Evolutionary conservation across 2,888 invertebrate genomes (phyloP), one percentile per base, ranked within the genome.

Genomic region (Erannis defoliaria): DNA sequence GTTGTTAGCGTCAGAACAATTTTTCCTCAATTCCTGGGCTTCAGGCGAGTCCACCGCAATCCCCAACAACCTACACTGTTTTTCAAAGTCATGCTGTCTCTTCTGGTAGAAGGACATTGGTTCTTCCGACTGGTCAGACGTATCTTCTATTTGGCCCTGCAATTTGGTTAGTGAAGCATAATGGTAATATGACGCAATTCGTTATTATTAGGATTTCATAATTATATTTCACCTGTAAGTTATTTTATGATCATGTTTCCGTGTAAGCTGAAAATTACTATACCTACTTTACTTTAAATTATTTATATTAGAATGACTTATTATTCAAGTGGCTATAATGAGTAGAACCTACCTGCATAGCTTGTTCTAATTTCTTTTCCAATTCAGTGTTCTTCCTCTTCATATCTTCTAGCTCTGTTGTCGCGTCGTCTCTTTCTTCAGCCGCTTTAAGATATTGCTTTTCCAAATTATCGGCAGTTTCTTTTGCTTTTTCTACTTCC

Each of bases 381-480:
- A 98, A 85, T 75, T 95, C 94, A 53, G 95, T 94, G 75, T 97
- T 97, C 85, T 95, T 96, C 77, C 96, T 94, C 82, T 96, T 97
- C 64, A 96, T 94, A 78, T 97, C 97, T 79, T 97, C 97, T 72
- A 97, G 88, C 79, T 97, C 96, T 57, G 95, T 94, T 77, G 95
- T 95, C 0, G 95, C 95, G 55, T 94, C 94, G 74, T 97, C 97
- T 73, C 97, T 93, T 81, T 96, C 95, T 78, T 97, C 96, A 10
- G 96, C 96, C 0, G 96, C 95, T 69, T 95, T 94, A 62, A 96
- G 94, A 81, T 96, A 97, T 82, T 97, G 96, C 78, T 95, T 96
- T 76, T 98, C 97, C 74, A 97, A 93, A 77, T 96, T 96, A 78
- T 97, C 97, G 0, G 96, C 96, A 8, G 95, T 95, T 77, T 96